These are phyloP conservation scores for Rhabdomys dilectus DNA, from an alignment of 2,113 vertebrate genomes.

Conservation along the genomic window DNA sequence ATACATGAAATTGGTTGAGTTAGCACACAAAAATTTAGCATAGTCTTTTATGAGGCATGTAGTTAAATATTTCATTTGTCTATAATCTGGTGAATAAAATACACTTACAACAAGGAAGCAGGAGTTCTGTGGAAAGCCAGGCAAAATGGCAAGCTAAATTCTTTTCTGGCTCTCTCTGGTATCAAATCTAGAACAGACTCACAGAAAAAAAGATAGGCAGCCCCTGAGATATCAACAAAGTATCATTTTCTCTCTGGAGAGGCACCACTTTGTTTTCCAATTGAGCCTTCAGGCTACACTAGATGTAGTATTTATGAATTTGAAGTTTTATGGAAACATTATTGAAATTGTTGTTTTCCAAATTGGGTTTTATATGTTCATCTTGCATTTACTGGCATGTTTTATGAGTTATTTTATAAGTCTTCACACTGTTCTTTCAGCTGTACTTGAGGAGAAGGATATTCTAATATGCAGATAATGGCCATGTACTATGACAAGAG, in stretches of 20 bases:
- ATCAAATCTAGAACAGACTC: conserved; percentile 46
- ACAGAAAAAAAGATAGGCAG: background rate
- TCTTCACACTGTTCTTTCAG: background rate
- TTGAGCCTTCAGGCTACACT: background rate
- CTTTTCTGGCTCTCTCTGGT: background rate
- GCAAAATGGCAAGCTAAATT: background rate
- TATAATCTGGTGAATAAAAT: conserved; percentile 13
- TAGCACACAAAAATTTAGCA: background rate
- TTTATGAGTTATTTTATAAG: background rate
- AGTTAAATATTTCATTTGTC: conserved; percentile 35
- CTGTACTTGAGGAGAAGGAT: background rate
- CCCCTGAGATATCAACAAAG: background rate
- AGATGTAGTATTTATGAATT: background rate
- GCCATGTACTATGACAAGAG: background rate
- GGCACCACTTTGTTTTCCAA: background rate
- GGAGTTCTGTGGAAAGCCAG: background rate
- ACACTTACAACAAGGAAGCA: background rate
- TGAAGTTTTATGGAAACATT: background rate
- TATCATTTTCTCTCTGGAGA: background rate
- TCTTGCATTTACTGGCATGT: background rate
- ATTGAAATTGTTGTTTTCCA: conserved; percentile 6
- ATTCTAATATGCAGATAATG: background rate
- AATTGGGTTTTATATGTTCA: background rate
- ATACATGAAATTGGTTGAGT: background rate
- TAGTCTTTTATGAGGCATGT: background rate